Percentiles rank a stretch among this genome's conserved stretches.
phyloP scores from a whole-genome alignment of 2,888 invertebrate genomes.

The Acanthosoma haemorrhoidale region DNA sequence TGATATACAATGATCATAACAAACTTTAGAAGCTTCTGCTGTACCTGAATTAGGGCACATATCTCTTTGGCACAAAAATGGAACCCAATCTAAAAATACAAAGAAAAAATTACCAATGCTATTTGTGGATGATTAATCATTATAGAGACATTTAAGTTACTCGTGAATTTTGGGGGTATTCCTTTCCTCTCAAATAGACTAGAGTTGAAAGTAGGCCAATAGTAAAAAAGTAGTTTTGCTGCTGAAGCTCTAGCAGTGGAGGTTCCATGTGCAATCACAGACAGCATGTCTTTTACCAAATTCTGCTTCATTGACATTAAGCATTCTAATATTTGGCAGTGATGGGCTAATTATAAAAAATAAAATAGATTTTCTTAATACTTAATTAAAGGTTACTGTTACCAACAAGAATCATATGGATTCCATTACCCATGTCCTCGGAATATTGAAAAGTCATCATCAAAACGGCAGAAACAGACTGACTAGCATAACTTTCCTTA shows the following conservation, averaged over 20 bases:
- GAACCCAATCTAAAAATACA: slow-evolving; percentile 59
- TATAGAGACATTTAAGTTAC: slow-evolving; percentile 50
- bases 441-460: slow-evolving; percentile 96
- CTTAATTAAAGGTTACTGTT: neutral
- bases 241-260: slow-evolving; percentile 89
- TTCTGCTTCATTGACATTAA: slow-evolving; percentile 89
- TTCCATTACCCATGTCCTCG: slow-evolving; percentile 69
- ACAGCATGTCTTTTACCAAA: slow-evolving; percentile 86
- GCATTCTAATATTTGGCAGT: slow-evolving; percentile 93
- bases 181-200: slow-evolving; percentile 85
- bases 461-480: slow-evolving; percentile 85
- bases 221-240: slow-evolving; percentile 93
- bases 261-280: slow-evolving; percentile 95
- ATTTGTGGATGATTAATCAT: neutral
- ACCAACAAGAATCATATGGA: neutral
- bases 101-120: neutral
- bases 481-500: slow-evolving; percentile 72
- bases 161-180: slow-evolving; percentile 78
- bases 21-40: slow-evolving; percentile 86
- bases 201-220: slow-evolving; percentile 97
- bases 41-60: slow-evolving; percentile 82
- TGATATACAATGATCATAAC: slow-evolving; percentile 87
- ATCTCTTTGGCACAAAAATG: slow-evolving; percentile 84
- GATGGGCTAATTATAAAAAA: slow-evolving; percentile 65
- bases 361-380: neutral